Evolutionary conservation across 2,888 invertebrate species (phyloP).

Genomic region (Tortricodes alternella): DNA sequence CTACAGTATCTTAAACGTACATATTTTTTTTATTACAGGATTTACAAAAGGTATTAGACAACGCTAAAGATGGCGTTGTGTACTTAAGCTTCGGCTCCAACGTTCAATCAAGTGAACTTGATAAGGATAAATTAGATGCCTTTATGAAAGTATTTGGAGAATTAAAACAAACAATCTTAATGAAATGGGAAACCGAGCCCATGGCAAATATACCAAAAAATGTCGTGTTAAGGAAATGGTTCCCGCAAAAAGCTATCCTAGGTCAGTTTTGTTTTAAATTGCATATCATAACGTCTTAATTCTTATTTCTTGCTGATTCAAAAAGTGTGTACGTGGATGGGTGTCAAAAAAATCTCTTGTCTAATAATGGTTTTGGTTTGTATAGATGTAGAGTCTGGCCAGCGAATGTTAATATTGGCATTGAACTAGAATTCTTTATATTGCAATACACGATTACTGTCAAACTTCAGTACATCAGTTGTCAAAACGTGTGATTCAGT

Average conservation of each 20-base stretch:
- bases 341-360: too few species aligned
- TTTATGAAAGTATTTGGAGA: slow-evolving; percentile 62
- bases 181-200: slow-evolving; percentile 75
- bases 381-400: too few species aligned
- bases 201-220: slow-evolving; percentile 61
- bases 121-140: slow-evolving; percentile 41
- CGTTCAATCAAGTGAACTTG: slow-evolving; percentile 44
- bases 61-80: slow-evolving; percentile 47
- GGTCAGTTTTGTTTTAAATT: too few species aligned
- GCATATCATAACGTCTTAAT: too few species aligned
- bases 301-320: too few species aligned
- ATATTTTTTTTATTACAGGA: slow-evolving; percentile 39
- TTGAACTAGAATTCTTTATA: too few species aligned
- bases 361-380: too few species aligned
- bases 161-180: slow-evolving; percentile 72
- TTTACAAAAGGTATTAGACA: slow-evolving; percentile 45
- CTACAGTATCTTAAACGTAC: neutral
- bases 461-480: too few species aligned
- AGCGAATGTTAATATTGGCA: too few species aligned
- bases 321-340: too few species aligned
- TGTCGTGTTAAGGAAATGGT: slow-evolving; percentile 73
- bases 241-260: slow-evolving; percentile 78
- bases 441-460: too few species aligned
- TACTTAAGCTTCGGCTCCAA: slow-evolving; percentile 56
- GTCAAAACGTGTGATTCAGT: too few species aligned